phyloP scores from a whole-genome alignment of 2,797 vertebrate genomes.

The Otolemur crassicaudatus region DNA sequence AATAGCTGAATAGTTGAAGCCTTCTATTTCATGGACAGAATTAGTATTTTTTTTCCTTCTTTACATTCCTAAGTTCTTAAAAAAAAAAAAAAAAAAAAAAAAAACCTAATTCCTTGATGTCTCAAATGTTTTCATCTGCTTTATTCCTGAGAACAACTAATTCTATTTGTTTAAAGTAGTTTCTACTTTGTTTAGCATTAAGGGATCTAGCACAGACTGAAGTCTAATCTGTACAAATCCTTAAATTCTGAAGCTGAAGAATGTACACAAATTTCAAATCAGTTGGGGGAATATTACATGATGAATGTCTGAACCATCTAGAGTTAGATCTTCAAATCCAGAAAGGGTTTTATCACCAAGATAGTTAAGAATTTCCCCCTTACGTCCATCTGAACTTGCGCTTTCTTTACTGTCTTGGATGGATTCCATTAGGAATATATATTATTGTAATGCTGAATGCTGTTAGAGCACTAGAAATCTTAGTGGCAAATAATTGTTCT shows the following conservation, averaged over 20 bases:
- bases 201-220: neutral
- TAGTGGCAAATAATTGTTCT: neutral
- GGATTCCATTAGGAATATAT: neutral
- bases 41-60: neutral
- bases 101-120: neutral
- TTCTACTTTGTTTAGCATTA: constrained; percentile 21
- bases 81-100: neutral
- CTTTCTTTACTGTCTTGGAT: neutral
- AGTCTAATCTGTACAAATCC: neutral
- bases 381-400: neutral
- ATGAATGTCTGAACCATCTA: neutral
- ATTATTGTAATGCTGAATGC: neutral
- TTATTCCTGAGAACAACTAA: neutral
- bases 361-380: neutral
- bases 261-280: neutral
- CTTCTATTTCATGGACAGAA: constrained; percentile 32
- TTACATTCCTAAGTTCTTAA: neutral
- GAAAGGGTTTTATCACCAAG: neutral
- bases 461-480: neutral
- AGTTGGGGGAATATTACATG: neutral
- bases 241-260: neutral
- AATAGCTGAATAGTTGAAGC: neutral
- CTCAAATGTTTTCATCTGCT: neutral
- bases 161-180: constrained; percentile 20
- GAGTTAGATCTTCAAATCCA: neutral